These are phyloP conservation scores for Ailuropoda melanoleuca DNA, from an alignment of 2,113 vertebrate genomes.

Conservation along the genomic window DNA sequence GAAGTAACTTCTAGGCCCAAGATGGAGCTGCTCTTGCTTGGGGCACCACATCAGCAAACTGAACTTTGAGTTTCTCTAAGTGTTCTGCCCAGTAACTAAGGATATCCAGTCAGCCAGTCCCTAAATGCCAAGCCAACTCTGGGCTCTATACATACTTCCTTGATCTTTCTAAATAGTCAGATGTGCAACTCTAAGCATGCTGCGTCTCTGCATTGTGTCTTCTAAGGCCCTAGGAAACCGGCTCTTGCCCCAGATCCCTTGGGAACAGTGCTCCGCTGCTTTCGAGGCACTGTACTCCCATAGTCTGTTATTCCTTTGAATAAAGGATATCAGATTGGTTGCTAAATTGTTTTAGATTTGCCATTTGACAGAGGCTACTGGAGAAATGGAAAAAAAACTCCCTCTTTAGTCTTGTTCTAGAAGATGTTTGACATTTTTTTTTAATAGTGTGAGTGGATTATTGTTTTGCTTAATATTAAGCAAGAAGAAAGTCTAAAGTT, in stretches of 20 bases:
- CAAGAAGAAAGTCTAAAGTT: background rate
- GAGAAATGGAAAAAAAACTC: background rate
- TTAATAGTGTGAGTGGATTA: background rate
- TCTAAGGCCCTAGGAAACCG: background rate
- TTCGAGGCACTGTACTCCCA: too few relatives aligned
- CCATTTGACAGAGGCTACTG: background rate
- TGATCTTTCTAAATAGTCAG: background rate
- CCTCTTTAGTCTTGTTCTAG: background rate
- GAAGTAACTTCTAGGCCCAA: background rate
- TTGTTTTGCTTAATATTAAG: background rate
- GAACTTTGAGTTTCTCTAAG: background rate
- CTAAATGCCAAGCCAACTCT: background rate
- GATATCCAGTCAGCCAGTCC: background rate
- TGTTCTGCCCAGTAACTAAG: background rate
- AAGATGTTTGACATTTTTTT: constrained; percentile 26
- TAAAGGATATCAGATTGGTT: background rate
- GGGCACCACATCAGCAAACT: background rate
- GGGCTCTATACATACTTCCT: background rate
- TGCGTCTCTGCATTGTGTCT: background rate
- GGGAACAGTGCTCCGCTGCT: background rate
- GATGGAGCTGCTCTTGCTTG: background rate
- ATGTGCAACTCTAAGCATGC: background rate
- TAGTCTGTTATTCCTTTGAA: background rate
- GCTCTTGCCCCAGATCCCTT: background rate
- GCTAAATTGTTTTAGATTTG: background rate